Base-by-base conservation (phyloP, 2,888 invertebrate species). In the Geophilus truncorum region DNA sequence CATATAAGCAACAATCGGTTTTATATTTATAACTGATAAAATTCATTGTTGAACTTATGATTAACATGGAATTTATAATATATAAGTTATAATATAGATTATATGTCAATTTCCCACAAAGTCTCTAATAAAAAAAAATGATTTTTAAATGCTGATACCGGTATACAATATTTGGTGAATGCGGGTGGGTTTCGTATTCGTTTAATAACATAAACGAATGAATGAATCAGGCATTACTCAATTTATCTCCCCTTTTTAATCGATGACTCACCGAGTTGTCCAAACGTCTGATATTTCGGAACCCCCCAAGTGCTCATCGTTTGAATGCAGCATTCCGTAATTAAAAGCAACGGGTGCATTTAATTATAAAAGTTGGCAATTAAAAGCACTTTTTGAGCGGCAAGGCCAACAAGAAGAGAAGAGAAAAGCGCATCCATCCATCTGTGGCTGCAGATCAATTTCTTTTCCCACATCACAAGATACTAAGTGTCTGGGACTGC, bases 371-470 rank as follows among this genome's bases (percentile, higher is more conserved):
- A 51, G 51, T n/a, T 34, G 18, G 51, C 57, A 57, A 57, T 57
- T 57, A 57, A 18, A 57, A n/a, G 15, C 9, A 57, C 18, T 23
- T 57, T 57, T 3, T 18, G 7, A 21, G 18, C 18, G n/a, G 57
- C 57, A 57, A 57, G 57, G 57, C 57, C 57, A 57, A n/a, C n/a
- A n/a, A n/a, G n/a, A 57, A 21, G 57, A 57, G n/a, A 51, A 51
- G 15, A 15, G 7, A 51, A 18, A 57, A 57, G 57, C 18, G 57
- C 57, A 21, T 9, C 3, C 4, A 18, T 57, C 21, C 23, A 23
- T 57, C 23, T 57, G 57, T 57, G 57, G 57, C n/a, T 57, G 57
- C 57, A 57, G 57, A 57, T 57, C 57, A 57, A 23, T 57, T 57
- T 57, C 57, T 57, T 18, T 57, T 57, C 57, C 57, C 57, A 57